Conservation (phyloP, 1,140 invertebrate genomes). For the Zaprionus taronus region DNA sequence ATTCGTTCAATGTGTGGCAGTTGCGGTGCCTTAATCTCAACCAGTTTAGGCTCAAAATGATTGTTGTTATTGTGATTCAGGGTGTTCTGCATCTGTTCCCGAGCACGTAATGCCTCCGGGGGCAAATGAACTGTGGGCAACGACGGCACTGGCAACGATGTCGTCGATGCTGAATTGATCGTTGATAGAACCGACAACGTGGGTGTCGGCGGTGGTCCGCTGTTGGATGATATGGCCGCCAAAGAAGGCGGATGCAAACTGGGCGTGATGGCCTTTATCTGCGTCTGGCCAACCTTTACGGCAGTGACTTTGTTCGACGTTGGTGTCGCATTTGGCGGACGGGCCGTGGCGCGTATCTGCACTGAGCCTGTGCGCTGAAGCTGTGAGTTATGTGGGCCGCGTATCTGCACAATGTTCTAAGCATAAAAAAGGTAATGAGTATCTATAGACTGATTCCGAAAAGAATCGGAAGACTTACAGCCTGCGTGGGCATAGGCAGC, state of each 20-base stretch:
- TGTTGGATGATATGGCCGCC: conserved; percentile 78
- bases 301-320: conserved; percentile 78
- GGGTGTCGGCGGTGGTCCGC: conserved; percentile 70
- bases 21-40: conserved; percentile 69
- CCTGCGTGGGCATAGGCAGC: conserved; percentile 67
- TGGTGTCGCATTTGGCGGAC: conserved; percentile 55
- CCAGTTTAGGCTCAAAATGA: conserved; percentile 70
- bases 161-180: conserved; percentile 65
- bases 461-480: conserved; percentile 50
- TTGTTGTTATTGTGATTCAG: conserved; percentile 76
- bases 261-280: conserved; percentile 81
- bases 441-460: too few species aligned
- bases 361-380: conserved; percentile 75
- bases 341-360: conserved; percentile 74
- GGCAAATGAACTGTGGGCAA: conserved; percentile 78
- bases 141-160: conserved; percentile 74
- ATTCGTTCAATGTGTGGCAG: conserved; percentile 63
- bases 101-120: conserved; percentile 65
- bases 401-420: conserved; percentile 82
- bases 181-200: conserved; percentile 77
- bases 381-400: conserved; percentile 74
- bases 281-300: conserved; percentile 84
- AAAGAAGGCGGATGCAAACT: conserved; percentile 78
- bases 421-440: not conserved
- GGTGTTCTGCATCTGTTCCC: conserved; percentile 74